Base-by-base conservation (phyloP, 2,888 invertebrate genomes). In the Tinea semifulvella region DNA sequence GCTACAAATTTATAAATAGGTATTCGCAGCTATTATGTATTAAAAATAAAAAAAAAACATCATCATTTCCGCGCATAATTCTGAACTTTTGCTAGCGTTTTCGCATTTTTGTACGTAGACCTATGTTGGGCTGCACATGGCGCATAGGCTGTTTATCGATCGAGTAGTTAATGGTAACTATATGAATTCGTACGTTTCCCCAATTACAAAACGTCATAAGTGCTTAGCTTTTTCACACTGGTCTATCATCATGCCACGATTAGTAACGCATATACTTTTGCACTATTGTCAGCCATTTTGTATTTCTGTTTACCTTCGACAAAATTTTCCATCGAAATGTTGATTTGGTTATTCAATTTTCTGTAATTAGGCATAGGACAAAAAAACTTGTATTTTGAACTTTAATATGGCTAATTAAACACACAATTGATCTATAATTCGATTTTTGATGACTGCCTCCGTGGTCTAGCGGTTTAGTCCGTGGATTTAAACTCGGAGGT, bases 221-320 rank as follows among this genome's bases (percentile, higher is more conserved):
- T 16, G 26, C 44, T 22, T 18, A n/a, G 22, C 27, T 45, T 47
- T 48, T 48, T 44, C 42, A 36, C 18, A 36, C 27, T 44, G 42
- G 49, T 50, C 50, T 49, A 49, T 50, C 49, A 50, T 46, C 45
- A 48, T 49, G 48, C 45, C 47, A 44, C 44, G 49, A 50, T 49
- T 50, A 50, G 50, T 40, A 40, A 38, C 42, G 44, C 47, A 42
- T 47, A 48, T 46, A 50, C 45, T 50, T 48, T 50, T 44, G 46
- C 40, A 43, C 36, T 14, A 40, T 43, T 46, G 36, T 43, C 36
- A 27, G 47, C 48, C 47, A 46, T 46, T 46, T 48, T 48, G 44
- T 19, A 20, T 43, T 27, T 38, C 35, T 48, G 47, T 47, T 48
- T 47, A 31, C 46, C 38, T 44, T 46, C 28, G 38, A 26, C 47